Base-by-base conservation (phyloP, 2,888 invertebrate genomes). In the Thymelicus sylvestris region DNA sequence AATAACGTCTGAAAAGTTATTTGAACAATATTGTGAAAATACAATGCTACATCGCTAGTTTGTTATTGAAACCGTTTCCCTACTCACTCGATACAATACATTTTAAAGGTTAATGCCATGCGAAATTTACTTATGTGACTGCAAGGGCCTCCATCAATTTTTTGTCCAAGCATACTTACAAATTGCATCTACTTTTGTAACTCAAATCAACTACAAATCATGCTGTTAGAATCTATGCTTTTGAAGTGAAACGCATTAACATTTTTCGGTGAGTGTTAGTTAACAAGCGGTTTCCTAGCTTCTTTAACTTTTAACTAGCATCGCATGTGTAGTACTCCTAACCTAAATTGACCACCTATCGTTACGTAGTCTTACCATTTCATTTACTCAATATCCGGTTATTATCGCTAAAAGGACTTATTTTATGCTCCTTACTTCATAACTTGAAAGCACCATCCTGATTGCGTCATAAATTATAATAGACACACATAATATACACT, bases 1-100 rank as follows among this genome's bases (percentile, higher is more conserved):
- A 67, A 60, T 50, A 59, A 66, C n/a, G 60, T 67, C 66, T 67
- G 66, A 48, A 67, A 67, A 67, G 66, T 60, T 60, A 60, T 67
- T 48, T 48, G 10, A 60, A 60, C 59, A 48, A 60, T 60, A 60
- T 60, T 31, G 60, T 39, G 66, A 48, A 44, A 67, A 66, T 24
- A 44, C 7, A 31, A 67, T 12, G 48, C 13, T 38, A 57, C 48
- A 47, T 59, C 10, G 15, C 24, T 44, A 13, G 13, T 44, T 52
- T 60, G 50, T 39, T 19, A 67, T 67, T 48, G 57, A 60, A 19
- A 19, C 66, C 48, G 66, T 48, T 38, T 66, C 48, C 13, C 59
- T 15, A 31, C 59, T 31, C 44, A 59, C 19, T 64, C 59, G 15
- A 67, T 59, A 67, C 39, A 61, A 41, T 61, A 60, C 48, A 61